Evolutionary conservation across 2,797 vertebrate species (phyloP).

Genomic region (Xiphorhynchus erythropygius): DNA sequence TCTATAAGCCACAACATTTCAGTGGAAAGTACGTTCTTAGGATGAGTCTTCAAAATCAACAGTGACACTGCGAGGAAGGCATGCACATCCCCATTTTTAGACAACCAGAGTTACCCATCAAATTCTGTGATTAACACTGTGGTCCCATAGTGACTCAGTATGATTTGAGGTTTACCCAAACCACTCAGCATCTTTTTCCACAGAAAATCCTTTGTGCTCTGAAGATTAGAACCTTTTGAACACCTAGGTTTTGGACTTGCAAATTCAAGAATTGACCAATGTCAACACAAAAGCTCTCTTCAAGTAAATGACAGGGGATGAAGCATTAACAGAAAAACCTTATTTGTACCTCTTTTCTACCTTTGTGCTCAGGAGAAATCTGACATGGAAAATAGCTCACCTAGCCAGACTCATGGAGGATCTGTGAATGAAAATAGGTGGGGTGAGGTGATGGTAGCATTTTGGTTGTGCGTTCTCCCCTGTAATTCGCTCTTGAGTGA

Average conservation of each 20-base stretch:
- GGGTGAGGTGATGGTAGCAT: too few relatives aligned
- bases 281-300: background rate
- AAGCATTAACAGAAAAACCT: background rate
- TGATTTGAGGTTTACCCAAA: background rate
- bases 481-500: background rate
- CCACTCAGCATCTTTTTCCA: background rate
- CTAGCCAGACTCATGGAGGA: background rate
- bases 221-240: background rate
- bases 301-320: background rate
- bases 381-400: accelerated
- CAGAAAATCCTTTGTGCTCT: background rate
- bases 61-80: background rate
- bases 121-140: background rate
- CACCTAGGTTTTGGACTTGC: background rate
- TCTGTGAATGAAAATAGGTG: background rate
- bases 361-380: background rate
- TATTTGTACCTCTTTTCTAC: background rate
- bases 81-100: background rate
- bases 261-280: background rate
- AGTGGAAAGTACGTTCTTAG: background rate
- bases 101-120: background rate
- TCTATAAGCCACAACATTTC: background rate
- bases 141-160: background rate
- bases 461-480: background rate
- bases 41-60: background rate